Evolutionary conservation across 2,797 vertebrate species (phyloP), one percentile per base, ranked within the genome.

Genomic region (Lindbergichthys nudifrons): DNA sequence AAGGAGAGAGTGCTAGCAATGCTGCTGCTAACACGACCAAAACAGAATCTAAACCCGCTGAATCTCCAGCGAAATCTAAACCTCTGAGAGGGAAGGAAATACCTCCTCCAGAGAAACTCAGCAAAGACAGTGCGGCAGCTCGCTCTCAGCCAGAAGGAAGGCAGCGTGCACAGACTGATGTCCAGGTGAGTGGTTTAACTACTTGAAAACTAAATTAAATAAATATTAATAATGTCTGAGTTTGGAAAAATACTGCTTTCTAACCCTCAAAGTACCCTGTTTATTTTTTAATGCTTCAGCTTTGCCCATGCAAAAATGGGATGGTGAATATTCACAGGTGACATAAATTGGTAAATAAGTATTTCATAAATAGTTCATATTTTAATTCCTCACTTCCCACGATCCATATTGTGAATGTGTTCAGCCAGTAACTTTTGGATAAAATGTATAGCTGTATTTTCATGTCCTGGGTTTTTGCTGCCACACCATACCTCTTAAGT

Each of bases 301-400:
- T 57, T 47, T 73, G 30, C 73, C 43, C 10, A 26, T 41, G 54
- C 47, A 26, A 41, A 53, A 56, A 73, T 60, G 56, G 81, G 61
- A 86, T 48, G 56, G 52, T 50, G 62, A 75, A 53, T 74, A 61
- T 66, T 75, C 48, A 77, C 36, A 62, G 65, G 21, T 65, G 3
- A 32, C 74, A 57, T 69, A 75, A 80, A 76, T 61, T 83, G 85
- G 87, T 89, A 88, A 89, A 85, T 60, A 70, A 54, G 5, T 51
- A 48, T 77, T 75, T 54, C 45, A 32, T 53, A 39, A 39, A 4
- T 63, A 56, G 1, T 54, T 46, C 14, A 57, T 5, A 23, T 56
- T 72, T 58, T 43, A 16, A 2, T 36, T 30, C 21, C 0, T 18
- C 11, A 21, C 50, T 54, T 42, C 46, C 2, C n/a, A 26, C 45